Evolutionary conservation across 1,140 invertebrate genomes (phyloP), one percentile per base, ranked within the genome.

Genomic region (Neodiprion fabricii): DNA sequence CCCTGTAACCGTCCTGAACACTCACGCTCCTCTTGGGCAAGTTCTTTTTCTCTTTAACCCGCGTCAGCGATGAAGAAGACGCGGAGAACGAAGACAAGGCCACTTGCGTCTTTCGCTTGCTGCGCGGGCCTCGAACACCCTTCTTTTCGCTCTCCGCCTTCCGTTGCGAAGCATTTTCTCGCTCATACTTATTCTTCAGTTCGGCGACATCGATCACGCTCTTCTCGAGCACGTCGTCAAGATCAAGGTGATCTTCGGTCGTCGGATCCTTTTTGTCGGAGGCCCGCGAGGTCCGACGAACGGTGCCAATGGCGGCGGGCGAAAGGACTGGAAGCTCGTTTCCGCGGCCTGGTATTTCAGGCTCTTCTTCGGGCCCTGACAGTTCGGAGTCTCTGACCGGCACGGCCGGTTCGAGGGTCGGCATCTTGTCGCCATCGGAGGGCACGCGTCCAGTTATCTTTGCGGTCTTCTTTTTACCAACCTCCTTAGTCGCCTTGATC

Each of bases 391-490:
- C n/a, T 17, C 9, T 61, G 0, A 61, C 49, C 67, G 1, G 76
- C 74, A 21, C 71, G 0, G 74, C 80, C 11, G 77, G 78, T 28
- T 86, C 83, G 17, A 84, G 49, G 1, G 78, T 84, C 9, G 83
- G 81, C 81, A 83, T 85, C 71, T 81, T 85, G 17, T 85, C 84
- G 11, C 74, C 80, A 61, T 84, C 82, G 0, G 77, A 80, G 0
- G 82, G 79, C 9, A 83, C 9, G 12, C 80, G 78, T 2, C 78
- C 79, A 7, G 74, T 76, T 76, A 78, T 77, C 49, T 80, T 79
- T 1, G 76, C 74, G n/a, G 53, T 14, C 53, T 5, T 61, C 11
- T 17, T 17, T 17, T 8, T 61, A 5, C 53, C 53, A 1, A 61
- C 11, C 11, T 61, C 53, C 9, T 72, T 79, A 12, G 23, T n/a